A percentile compares a stretch with the other conserved stretches of the same genome.
Evolutionary conservation across 1,140 invertebrate species (phyloP).

Genomic region (Drosophila sulfurigaster): DNA sequence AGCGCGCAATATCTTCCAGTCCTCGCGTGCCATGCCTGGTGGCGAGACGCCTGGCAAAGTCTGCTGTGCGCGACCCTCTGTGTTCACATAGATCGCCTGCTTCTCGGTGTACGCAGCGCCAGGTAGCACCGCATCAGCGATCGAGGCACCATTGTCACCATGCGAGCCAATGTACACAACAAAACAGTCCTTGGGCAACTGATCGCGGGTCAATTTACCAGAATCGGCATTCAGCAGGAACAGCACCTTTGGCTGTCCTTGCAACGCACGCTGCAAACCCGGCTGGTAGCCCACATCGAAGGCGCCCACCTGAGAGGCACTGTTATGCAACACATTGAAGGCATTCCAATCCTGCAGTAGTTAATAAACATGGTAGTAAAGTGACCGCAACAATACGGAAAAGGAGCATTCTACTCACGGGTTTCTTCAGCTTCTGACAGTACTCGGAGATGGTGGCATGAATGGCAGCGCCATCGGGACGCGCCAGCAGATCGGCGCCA

Average conservation of each 20-base stretch:
- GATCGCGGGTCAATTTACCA: slow-evolving; percentile 90
- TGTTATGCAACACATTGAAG: slow-evolving; percentile 96
- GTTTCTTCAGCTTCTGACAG: slow-evolving; percentile 86
- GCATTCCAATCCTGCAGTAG: slow-evolving; percentile 88
- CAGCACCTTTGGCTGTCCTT: slow-evolving; percentile 91
- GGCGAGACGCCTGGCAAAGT: slow-evolving; percentile 95
- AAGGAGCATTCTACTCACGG: slow-evolving; percentile 69
- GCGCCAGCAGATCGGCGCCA: slow-evolving; percentile 93
- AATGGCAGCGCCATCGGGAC: slow-evolving; percentile 92
- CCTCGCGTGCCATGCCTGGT: slow-evolving; percentile 96
- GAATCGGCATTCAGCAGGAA: slow-evolving; percentile 98
- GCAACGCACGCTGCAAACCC: slow-evolving; percentile 89
- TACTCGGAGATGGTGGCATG: slow-evolving; percentile 91
- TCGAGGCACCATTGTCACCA: slow-evolving; percentile 96
- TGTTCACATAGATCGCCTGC: slow-evolving; percentile 98
- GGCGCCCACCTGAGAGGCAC: slow-evolving; percentile 97
- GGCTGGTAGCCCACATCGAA: slow-evolving; percentile 97
- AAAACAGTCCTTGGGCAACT: slow-evolving; percentile 93
- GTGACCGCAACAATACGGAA: background rate
- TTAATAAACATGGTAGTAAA: background rate
- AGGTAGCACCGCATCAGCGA: slow-evolving; percentile 97
- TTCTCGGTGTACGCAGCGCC: slow-evolving; percentile 99
- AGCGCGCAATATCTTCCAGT: slow-evolving; percentile 98
- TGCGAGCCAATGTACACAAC: slow-evolving; percentile 99
- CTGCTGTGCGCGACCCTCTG: slow-evolving; percentile 98